phyloP scores from a whole-genome alignment of 2,797 vertebrate species.

The Ctenosaura bakeri region DNA sequence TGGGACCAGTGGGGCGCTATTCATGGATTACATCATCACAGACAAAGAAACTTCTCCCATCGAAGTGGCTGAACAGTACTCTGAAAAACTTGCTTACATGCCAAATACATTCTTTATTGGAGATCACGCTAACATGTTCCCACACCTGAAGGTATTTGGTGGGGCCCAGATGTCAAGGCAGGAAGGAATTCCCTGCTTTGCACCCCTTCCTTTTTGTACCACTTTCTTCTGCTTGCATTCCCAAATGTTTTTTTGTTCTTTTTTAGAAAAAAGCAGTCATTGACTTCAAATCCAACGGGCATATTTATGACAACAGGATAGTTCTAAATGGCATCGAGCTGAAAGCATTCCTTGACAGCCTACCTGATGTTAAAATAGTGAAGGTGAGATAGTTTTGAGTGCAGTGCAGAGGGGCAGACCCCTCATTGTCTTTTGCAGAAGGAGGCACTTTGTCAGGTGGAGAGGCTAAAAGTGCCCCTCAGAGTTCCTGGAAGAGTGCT shows the following conservation, averaged over 20 bases:
- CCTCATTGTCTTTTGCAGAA: background rate
- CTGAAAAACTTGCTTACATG: constrained; percentile 98
- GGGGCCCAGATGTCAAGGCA: background rate
- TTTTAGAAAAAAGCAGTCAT: constrained; percentile 98
- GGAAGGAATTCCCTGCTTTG: background rate
- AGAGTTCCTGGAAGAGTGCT: too few relatives aligned
- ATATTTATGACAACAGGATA: constrained; percentile 99
- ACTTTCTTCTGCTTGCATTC: background rate
- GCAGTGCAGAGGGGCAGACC: background rate
- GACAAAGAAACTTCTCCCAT: constrained; percentile 96
- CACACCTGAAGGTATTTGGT: constrained; percentile 92
- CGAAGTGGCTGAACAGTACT: constrained; percentile 97
- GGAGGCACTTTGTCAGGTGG: too few relatives aligned
- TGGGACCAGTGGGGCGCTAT: constrained; percentile 96
- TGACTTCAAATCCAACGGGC: constrained; percentile 98
- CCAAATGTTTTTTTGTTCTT: background rate
- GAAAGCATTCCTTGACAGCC: constrained; percentile 97
- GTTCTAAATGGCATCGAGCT: constrained; percentile 98
- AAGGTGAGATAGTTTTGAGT: constrained; percentile 85
- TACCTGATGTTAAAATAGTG: constrained; percentile 97
- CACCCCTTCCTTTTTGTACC: too few relatives aligned
- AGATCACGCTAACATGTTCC: constrained; percentile 99
- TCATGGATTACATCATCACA: constrained; percentile 98
- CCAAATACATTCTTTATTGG: constrained; percentile 98
- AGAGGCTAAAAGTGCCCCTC: too few relatives aligned